These are phyloP conservation scores for Conus ventricosus DNA, from an alignment of 1,140 invertebrate species.

Conservation along the genomic window DNA sequence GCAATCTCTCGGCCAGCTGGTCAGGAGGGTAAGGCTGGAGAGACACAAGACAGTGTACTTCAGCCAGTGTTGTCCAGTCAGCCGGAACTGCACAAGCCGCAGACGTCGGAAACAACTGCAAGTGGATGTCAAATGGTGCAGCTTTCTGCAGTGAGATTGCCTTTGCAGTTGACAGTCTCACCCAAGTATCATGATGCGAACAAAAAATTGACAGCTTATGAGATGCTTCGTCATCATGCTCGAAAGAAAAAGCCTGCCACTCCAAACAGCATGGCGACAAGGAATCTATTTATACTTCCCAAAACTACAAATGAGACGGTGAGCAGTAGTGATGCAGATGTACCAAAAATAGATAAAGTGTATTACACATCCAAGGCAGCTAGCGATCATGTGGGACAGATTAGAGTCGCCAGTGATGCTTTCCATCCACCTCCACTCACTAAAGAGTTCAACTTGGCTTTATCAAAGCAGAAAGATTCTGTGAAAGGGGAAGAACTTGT, in stretches of 20 bases:
- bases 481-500: too few species aligned
- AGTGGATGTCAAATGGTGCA: neutral
- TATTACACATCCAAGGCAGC: slow-evolving; percentile 11
- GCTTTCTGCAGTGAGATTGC: neutral
- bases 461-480: neutral
- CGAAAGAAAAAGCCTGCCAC: neutral
- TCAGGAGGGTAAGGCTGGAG: too few species aligned
- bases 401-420: neutral
- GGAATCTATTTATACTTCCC: neutral
- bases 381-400: neutral
- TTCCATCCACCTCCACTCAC: neutral
- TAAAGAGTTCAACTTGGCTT: neutral
- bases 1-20: too few species aligned
- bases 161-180: neutral
- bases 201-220: neutral
- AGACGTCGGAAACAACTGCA: neutral
- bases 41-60: too few species aligned
- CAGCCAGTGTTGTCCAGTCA: too few species aligned
- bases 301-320: neutral
- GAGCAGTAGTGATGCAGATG: neutral
- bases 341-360: slow-evolving; percentile 17
- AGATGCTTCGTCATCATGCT: neutral
- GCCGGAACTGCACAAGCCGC: neutral
- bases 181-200: slow-evolving; percentile 14
- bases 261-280: neutral